Conservation (phyloP, 2,888 invertebrate species). For the Colletes collaris region DNA sequence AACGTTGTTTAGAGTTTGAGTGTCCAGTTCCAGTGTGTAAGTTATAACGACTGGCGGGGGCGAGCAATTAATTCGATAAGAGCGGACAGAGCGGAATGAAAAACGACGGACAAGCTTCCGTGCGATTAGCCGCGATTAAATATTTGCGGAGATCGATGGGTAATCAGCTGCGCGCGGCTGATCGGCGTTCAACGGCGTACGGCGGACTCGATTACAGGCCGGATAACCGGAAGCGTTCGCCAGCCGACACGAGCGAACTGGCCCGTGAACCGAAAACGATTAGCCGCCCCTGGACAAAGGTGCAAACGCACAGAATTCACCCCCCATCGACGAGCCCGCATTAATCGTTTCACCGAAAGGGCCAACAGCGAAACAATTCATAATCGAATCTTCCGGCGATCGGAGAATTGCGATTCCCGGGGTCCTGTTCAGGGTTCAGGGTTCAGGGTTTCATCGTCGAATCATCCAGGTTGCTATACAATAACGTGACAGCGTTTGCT, state of each 20-base stretch:
- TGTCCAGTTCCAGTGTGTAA: no score
- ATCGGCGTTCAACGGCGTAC: slow-evolving; percentile 27
- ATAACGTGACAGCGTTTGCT: no score
- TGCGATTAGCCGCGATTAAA: slow-evolving; percentile 52
- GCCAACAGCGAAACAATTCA: slow-evolving; percentile 38
- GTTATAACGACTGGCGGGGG: no score
- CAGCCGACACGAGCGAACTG: slow-evolving; percentile 17
- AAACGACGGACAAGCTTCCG: slow-evolving; percentile 14
- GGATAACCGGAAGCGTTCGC: slow-evolving; percentile 49
- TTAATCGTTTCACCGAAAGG: slow-evolving; percentile 41
- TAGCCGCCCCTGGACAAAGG: slow-evolving; percentile 56
- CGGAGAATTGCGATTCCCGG: slow-evolving; percentile 24
- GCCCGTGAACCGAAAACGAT: slow-evolving; percentile 55
- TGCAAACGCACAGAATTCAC: slow-evolving; percentile 55
- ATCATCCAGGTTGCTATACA: no score
- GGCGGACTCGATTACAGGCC: slow-evolving; percentile 50
- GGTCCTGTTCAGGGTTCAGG: no score
- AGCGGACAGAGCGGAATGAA: background rate
- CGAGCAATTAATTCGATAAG: slow-evolving; percentile 28
- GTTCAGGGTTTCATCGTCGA: background rate
- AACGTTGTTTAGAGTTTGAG: no score
- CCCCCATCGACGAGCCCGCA: slow-evolving; percentile 36
- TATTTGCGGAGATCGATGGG: slow-evolving; percentile 51
- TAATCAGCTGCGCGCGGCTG: slow-evolving; percentile 55
- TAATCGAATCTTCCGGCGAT: slow-evolving; percentile 34